phyloP scores from a whole-genome alignment of 2,888 invertebrate genomes.

The Drosophila ochracea region DNA sequence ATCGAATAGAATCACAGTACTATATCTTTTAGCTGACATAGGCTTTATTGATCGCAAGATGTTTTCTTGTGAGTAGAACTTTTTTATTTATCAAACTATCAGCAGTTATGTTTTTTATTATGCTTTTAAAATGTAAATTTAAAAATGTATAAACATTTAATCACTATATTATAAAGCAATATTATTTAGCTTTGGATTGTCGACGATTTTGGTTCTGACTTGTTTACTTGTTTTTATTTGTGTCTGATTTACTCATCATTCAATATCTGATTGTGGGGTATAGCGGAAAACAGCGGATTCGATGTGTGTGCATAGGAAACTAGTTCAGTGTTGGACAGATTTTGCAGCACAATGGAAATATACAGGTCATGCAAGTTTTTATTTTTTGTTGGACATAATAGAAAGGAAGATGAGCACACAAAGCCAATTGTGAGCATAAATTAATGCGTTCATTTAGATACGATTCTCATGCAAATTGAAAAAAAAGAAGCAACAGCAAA shows the following conservation, averaged over 20 bases:
- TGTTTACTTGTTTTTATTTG: background rate
- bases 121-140: background rate
- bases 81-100: background rate
- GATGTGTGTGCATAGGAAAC: conserved; percentile 47
- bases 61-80: background rate
- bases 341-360: conserved; percentile 66
- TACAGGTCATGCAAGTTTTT: conserved; percentile 72
- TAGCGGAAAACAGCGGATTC: conserved; percentile 18
- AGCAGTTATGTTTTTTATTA: background rate
- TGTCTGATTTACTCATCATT: background rate
- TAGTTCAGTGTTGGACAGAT: conserved; percentile 63
- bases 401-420: conserved; percentile 65
- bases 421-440: conserved; percentile 77
- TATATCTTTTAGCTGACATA: background rate
- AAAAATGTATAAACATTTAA: background rate
- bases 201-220: too few relatives aligned
- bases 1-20: background rate
- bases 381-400: conserved; percentile 39
- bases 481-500: conserved; percentile 29
- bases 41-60: background rate
- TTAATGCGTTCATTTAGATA: conserved; percentile 78
- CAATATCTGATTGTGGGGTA: background rate
- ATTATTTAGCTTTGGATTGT: background rate
- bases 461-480: conserved; percentile 80
- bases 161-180: background rate